phyloP scores from a whole-genome alignment of 2,888 invertebrate genomes.

The Melanophora roralis region DNA sequence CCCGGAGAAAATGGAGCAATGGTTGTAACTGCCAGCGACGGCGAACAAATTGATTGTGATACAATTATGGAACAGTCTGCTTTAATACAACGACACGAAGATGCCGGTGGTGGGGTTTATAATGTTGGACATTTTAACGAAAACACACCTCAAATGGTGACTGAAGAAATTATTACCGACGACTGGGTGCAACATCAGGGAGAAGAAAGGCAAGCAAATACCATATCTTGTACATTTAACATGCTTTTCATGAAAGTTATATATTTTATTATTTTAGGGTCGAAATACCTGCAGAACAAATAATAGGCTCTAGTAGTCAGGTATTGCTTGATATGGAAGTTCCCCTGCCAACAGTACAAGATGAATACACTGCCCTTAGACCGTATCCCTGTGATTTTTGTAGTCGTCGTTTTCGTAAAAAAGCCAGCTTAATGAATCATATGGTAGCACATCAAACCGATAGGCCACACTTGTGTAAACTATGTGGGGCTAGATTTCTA shows the following conservation, averaged over 20 bases:
- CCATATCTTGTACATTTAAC: conserved; percentile 22
- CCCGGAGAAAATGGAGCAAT: conserved; percentile 66
- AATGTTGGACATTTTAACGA: conserved; percentile 69
- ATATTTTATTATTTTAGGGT: conserved; percentile 77
- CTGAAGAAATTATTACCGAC: conserved; percentile 89
- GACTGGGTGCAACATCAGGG: conserved; percentile 87
- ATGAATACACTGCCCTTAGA: conserved; percentile 82
- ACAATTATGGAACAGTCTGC: conserved; percentile 57
- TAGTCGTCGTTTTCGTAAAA: conserved; percentile 88
- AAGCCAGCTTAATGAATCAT: conserved; percentile 89
- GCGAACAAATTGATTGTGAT: conserved; percentile 63
- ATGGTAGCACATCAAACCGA: conserved; percentile 92
- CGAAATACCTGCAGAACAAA: conserved; percentile 83
- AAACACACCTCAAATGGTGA: conserved; percentile 83
- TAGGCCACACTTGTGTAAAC: conserved; percentile 87
- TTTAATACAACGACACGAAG: conserved; percentile 48
- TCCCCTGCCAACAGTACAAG: conserved; percentile 88
- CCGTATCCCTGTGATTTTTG: conserved; percentile 93
- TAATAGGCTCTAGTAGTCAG: conserved; percentile 75
- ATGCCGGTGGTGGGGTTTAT: conserved; percentile 64
- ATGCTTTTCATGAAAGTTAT: conserved; percentile 11
- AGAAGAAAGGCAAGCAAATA: conserved; percentile 83
- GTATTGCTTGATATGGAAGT: conserved; percentile 82
- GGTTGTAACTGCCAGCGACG: conserved; percentile 68
- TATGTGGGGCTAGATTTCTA: conserved; percentile 88